Percentiles rank a stretch among this genome's conserved stretches.
Conservation (phyloP, 2,888 invertebrate genomes). For the Slavum lentiscoides region DNA sequence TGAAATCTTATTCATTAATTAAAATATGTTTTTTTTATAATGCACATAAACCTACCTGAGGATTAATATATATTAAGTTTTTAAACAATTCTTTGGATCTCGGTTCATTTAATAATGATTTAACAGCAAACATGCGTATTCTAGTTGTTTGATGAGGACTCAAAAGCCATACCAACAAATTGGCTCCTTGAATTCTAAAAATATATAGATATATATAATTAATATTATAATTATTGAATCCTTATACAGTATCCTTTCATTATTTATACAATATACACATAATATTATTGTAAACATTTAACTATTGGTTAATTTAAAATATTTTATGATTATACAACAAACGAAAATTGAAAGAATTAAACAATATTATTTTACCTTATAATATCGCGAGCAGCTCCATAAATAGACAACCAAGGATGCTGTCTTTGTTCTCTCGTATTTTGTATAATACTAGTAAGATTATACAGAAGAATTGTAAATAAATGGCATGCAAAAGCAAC, state of each 20-base stretch:
- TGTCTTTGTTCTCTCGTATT: slow-evolving; percentile 55
- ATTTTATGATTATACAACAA: no score
- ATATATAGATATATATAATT: not conserved
- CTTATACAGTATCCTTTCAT: no score
- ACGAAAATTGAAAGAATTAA: not conserved
- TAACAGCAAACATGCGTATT: slow-evolving; percentile 61
- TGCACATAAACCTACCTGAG: slow-evolving; percentile 58
- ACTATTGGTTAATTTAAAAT: no score
- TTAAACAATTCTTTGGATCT: slow-evolving; percentile 61
- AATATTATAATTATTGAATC: not conserved
- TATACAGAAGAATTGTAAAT: slow-evolving; percentile 63
- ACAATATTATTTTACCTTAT: slow-evolving; percentile 55
- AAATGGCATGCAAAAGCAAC: slow-evolving; percentile 59
- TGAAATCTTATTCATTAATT: not conserved
- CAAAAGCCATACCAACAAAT: slow-evolving; percentile 62
- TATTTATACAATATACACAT: no score
- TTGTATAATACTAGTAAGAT: slow-evolving; percentile 56
- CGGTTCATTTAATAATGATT: slow-evolving; percentile 61
- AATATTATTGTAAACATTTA: no score
- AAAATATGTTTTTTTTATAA: not conserved
- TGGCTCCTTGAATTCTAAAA: slow-evolving; percentile 61
- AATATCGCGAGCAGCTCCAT: slow-evolving; percentile 57
- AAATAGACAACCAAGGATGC: slow-evolving; percentile 57
- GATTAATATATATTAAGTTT: slow-evolving; percentile 60
- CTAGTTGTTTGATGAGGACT: slow-evolving; percentile 61